phyloP scores from a whole-genome alignment of 2,888 invertebrate species.

The Brachyptera putata region DNA sequence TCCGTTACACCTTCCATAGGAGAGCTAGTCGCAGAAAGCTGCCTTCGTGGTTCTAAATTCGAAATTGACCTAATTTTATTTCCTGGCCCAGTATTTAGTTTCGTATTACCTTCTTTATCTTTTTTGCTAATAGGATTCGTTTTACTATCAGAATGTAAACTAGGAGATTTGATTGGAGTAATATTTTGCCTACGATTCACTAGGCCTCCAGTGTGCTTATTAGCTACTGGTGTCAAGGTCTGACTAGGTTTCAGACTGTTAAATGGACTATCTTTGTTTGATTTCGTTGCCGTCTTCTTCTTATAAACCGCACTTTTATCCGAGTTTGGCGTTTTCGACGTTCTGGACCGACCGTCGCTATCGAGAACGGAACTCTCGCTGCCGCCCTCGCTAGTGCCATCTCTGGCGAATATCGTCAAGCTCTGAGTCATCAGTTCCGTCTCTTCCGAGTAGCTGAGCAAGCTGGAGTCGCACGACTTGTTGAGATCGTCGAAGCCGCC shows the following conservation, averaged over 20 bases:
- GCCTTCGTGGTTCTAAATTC: neutral
- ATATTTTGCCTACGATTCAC: neutral
- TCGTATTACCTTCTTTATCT: neutral
- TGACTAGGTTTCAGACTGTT: slow-evolving; percentile 44
- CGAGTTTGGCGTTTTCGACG: slow-evolving; percentile 33
- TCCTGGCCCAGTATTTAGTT: neutral
- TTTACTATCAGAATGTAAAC: neutral
- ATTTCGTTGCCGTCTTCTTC: neutral
- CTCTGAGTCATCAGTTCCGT: slow-evolving; percentile 38
- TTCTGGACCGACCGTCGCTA: slow-evolving; percentile 40
- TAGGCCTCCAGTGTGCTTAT: slow-evolving; percentile 47
- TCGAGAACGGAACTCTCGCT: slow-evolving; percentile 72
- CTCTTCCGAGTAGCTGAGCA: slow-evolving; percentile 68
- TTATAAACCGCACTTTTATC: neutral
- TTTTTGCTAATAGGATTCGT: neutral
- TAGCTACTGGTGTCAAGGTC: slow-evolving; percentile 44
- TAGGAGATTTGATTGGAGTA: neutral
- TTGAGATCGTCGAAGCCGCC: slow-evolving; percentile 49
- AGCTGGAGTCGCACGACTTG: slow-evolving; percentile 70
- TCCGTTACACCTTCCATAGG: neutral
- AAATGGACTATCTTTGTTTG: slow-evolving; percentile 12
- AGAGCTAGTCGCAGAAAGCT: neutral
- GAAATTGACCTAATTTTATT: neutral
- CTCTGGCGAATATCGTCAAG: slow-evolving; percentile 43
- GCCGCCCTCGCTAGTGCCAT: slow-evolving; percentile 63